Percentiles rank a stretch among this genome's conserved stretches.
phyloP scores from a whole-genome alignment of 1,140 invertebrate species.

The Matsumurasca onukii region DNA sequence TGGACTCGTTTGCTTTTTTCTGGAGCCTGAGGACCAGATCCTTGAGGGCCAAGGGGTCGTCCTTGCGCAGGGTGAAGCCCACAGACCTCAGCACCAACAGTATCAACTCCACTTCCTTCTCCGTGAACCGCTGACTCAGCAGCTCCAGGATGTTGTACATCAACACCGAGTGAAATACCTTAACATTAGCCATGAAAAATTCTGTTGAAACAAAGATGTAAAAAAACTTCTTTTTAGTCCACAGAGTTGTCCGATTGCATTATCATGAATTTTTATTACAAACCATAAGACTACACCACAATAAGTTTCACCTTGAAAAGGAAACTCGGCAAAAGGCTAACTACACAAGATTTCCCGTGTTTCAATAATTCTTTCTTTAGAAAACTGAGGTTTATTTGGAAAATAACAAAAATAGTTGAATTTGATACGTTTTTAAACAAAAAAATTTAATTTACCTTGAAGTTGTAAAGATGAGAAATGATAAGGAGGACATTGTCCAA shows the following conservation, averaged over 20 bases:
- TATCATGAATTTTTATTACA: conserved; percentile 16
- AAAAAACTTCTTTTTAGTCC: too few species aligned
- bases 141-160: conserved; percentile 75
- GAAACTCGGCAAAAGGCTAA: too few species aligned
- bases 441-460: conserved; percentile 82
- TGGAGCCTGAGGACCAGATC: conserved; percentile 79
- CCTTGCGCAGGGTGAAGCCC: conserved; percentile 80
- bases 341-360: too few species aligned
- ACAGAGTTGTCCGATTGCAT: too few species aligned
- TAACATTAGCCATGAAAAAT: conserved; percentile 38
- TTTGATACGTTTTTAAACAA: too few species aligned
- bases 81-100: conserved; percentile 69
- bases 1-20: conserved; percentile 36
- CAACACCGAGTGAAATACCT: conserved; percentile 70
- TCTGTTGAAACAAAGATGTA: not conserved
- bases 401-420: too few species aligned
- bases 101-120: conserved; percentile 88
- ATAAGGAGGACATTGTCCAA: conserved; percentile 84
- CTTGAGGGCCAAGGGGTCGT: conserved; percentile 82
- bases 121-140: conserved; percentile 61
- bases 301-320: too few species aligned
- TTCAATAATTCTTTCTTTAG: too few species aligned
- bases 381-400: too few species aligned
- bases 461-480: conserved; percentile 84
- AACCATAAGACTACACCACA: too few species aligned